Percentiles rank a stretch among this genome's conserved stretches.
Conservation (phyloP, 2,888 invertebrate species). For the Linnaemya vulpina region DNA sequence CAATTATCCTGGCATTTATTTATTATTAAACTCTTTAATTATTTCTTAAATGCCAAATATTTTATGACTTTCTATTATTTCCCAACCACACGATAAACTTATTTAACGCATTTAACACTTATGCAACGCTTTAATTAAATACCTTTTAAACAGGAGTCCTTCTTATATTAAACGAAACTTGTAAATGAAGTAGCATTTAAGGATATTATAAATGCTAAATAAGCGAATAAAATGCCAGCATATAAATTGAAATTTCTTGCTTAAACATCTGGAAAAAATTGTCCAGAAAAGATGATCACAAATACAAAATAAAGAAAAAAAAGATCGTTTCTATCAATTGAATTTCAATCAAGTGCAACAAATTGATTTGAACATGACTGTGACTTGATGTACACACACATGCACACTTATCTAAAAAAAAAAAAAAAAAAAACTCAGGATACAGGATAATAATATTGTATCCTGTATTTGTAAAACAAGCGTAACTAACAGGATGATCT, state of each 20-base stretch:
- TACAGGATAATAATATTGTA: slow-evolving; percentile 50
- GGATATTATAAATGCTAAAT: slow-evolving; percentile 57
- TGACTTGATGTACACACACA: slow-evolving; percentile 5
- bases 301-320: slow-evolving; percentile 65
- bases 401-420: too few species aligned
- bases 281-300: slow-evolving; percentile 48
- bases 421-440: slow-evolving; percentile 12
- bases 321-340: slow-evolving; percentile 73
- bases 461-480: slow-evolving; percentile 74
- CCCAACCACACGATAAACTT: slow-evolving; percentile 60
- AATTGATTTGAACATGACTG: slow-evolving; percentile 76
- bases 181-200: slow-evolving; percentile 25
- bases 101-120: slow-evolving; percentile 73
- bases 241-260: slow-evolving; percentile 79
- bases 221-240: slow-evolving; percentile 76
- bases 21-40: background rate
- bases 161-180: slow-evolving; percentile 41
- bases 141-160: slow-evolving; percentile 14
- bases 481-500: slow-evolving; percentile 76
- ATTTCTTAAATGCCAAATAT: background rate
- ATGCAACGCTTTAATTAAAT: slow-evolving; percentile 72
- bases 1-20: background rate
- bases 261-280: slow-evolving; percentile 80
- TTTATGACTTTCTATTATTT: slow-evolving; percentile 69
- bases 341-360: slow-evolving; percentile 78